Evolutionary conservation across 2,888 invertebrate species (phyloP).

Genomic region (Choristoneura rosaceana): DNA sequence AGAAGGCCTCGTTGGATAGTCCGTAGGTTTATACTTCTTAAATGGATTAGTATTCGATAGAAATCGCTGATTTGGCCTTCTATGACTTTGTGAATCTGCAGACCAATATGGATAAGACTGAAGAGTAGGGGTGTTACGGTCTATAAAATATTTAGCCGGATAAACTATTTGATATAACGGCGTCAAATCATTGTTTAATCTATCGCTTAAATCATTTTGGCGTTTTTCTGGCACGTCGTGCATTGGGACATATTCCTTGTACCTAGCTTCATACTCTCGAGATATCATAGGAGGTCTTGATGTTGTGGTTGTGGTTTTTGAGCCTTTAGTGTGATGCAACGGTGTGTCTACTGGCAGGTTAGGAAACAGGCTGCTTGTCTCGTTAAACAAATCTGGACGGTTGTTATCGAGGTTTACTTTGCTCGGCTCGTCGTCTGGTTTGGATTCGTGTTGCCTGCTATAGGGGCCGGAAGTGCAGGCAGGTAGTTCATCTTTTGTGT

Average conservation of each 20-base stretch:
- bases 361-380: slow-evolving; percentile 65
- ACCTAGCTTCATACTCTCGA: slow-evolving; percentile 36
- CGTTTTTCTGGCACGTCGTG: slow-evolving; percentile 9
- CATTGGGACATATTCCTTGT: slow-evolving; percentile 11
- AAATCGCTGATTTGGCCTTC: slow-evolving; percentile 36
- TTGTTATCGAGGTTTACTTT: slow-evolving; percentile 42
- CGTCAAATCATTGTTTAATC: slow-evolving; percentile 4
- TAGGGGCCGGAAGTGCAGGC: slow-evolving; percentile 49
- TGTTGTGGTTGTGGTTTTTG: background rate
- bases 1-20: slow-evolving; percentile 6
- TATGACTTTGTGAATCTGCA: slow-evolving; percentile 30
- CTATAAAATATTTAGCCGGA: slow-evolving; percentile 30
- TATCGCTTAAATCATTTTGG: slow-evolving; percentile 12
- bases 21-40: slow-evolving; percentile 38
- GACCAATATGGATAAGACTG: slow-evolving; percentile 38
- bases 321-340: slow-evolving; percentile 26
- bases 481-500: slow-evolving; percentile 48
- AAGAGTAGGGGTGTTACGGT: slow-evolving; percentile 16
- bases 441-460: slow-evolving; percentile 46
- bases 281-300: slow-evolving; percentile 4
- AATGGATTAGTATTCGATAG: slow-evolving; percentile 43
- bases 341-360: slow-evolving; percentile 52
- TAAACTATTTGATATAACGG: slow-evolving; percentile 33
- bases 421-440: slow-evolving; percentile 49
- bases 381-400: slow-evolving; percentile 64